phyloP scores from a whole-genome alignment of 2,113 vertebrate species.

The Mormyrus iriodes region DNA sequence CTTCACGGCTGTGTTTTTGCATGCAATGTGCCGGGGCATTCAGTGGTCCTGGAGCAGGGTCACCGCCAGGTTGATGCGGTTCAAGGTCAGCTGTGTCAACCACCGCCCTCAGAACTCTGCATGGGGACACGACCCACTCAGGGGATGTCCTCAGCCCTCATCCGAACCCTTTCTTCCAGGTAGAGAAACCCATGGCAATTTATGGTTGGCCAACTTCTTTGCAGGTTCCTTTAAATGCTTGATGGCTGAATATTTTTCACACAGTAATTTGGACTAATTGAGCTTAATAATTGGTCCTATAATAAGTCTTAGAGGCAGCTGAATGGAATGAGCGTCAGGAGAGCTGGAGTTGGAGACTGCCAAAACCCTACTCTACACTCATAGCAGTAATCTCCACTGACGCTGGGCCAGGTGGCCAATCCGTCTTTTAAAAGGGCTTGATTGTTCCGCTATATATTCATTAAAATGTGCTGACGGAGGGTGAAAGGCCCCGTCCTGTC shows the following conservation, averaged over 20 bases:
- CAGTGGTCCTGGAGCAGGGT: neutral
- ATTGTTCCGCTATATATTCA: constrained; percentile 41
- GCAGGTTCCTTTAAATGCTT: constrained; percentile 27
- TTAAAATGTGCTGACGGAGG: constrained; percentile 49
- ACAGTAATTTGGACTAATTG: constrained; percentile 47
- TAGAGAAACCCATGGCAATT: neutral
- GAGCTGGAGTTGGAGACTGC: constrained; percentile 32
- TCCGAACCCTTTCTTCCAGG: neutral
- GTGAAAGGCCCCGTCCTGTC: constrained; percentile 37
- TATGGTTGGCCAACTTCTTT: neutral
- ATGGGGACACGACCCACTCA: neutral
- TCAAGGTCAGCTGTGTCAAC: neutral
- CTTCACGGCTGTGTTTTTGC: neutral
- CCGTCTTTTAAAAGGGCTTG: constrained; percentile 42
- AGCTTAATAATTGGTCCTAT: constrained; percentile 54
- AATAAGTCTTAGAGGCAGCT: constrained; percentile 42
- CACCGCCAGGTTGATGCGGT: neutral
- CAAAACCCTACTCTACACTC: constrained; percentile 27
- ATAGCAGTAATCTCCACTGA: constrained; percentile 35
- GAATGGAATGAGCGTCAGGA: constrained; percentile 57
- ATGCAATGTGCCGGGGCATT: neutral
- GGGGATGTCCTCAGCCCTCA: neutral
- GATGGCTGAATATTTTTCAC: constrained; percentile 44
- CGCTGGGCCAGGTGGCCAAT: constrained; percentile 37
- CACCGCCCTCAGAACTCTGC: neutral